Base-by-base conservation (phyloP, 2,797 vertebrate species). In the Premnoplex brunnescens region DNA sequence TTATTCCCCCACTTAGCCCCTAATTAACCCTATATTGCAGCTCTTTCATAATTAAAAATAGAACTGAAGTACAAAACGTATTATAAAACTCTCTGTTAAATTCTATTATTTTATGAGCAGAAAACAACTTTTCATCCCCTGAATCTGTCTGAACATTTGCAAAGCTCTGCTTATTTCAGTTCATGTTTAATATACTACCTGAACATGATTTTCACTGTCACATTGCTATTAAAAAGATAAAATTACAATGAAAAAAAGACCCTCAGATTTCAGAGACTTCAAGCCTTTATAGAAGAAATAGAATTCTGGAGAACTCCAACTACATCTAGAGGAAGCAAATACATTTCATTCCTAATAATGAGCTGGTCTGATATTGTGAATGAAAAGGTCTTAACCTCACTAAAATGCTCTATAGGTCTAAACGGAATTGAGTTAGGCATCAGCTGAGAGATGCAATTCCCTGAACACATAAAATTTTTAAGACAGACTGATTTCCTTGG, bases 371-470 rank as follows among this genome's bases (percentile, higher is more conserved):
- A 71, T 78, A 89, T 27, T 32, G 7, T 69, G 82, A 96, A 91
- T 94, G 63, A 77, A 89, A 87, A 92, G 85, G 92, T 95, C 92
- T 90, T 87, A 93, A 96, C 71, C 85, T 93, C 90, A 96, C 96
- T 97, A 95, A 94, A 95, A 86, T 86, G 52, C 71, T 94, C 55
- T 49, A 63, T 74, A 93, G 55, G 52, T 68, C 87, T 95, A 85
- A 95, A 81, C 0, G 1, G 76, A 94, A 88, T 64, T 91, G 88
- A 87, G 51, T 73, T 58, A 69, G 52, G 48, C 74, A 95, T 93
- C 69, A 86, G 46, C 72, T 81, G 73, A 91, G 51, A 78, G 75
- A 90, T 10, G 63, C 80, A 92, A 82, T 91, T 87, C 81, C 63
- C 85, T 62, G 32, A 89, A 78, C 59, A 39, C 52, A 81, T 68